These are phyloP conservation scores for Tor tambroides DNA, from an alignment of 2,113 vertebrate species.

Conservation along the genomic window DNA sequence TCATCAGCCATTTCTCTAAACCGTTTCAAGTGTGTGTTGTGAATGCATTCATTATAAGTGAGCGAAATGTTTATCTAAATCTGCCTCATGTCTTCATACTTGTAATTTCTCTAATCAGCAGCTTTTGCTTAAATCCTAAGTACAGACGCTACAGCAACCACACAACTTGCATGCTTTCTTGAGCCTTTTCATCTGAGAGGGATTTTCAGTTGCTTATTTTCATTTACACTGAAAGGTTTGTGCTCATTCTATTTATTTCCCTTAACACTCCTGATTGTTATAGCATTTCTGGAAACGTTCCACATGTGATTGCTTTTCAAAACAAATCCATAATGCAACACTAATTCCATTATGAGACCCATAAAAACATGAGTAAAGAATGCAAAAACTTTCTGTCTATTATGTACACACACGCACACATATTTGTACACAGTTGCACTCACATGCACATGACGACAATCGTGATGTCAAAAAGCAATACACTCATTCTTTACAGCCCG, in stretches of 20 bases:
- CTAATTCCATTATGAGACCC: background rate
- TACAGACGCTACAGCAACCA: constrained; percentile 34
- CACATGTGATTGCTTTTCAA: background rate
- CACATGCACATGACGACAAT: background rate
- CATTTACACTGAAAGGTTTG: constrained; percentile 48
- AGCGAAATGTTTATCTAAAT: constrained; percentile 43
- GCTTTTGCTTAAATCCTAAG: constrained; percentile 39
- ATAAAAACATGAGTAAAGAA: background rate
- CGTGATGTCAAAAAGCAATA: constrained; percentile 5
- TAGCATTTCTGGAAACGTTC: constrained; percentile 8
- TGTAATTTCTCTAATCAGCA: constrained; percentile 41
- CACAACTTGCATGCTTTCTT: constrained; percentile 16
- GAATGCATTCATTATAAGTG: background rate
- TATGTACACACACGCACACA: background rate
- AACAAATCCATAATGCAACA: background rate
- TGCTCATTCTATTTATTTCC: constrained; percentile 10
- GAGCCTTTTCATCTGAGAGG: constrained; percentile 38
- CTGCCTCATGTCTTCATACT: constrained; percentile 38
- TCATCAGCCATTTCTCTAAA: constrained; percentile 47
- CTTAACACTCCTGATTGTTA: background rate
- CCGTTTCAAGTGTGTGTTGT: constrained; percentile 31
- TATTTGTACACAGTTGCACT: background rate
- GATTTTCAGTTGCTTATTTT: constrained; percentile 54
- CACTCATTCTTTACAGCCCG: constrained; percentile 37
- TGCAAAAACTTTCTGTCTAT: constrained; percentile 14